A percentile compares a stretch with the other conserved stretches of the same genome.
These are phyloP conservation scores for Eupsilia transversa DNA, from an alignment of 2,888 invertebrate genomes.

Conservation along the genomic window DNA sequence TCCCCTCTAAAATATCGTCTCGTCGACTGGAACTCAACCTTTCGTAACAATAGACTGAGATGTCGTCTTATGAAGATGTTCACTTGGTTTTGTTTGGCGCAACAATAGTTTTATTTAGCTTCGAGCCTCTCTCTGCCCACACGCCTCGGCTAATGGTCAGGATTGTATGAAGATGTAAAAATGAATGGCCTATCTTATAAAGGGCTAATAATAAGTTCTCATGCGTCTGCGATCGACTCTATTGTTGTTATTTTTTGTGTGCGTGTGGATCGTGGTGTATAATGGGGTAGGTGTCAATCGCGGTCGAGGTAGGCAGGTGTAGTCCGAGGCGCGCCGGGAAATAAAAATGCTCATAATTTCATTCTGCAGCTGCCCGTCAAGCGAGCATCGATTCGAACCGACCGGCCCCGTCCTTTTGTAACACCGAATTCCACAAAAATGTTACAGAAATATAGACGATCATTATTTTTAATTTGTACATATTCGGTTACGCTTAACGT, in stretches of 20 bases:
- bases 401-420: slow-evolving; percentile 83
- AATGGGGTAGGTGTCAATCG: slow-evolving; percentile 90
- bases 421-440: slow-evolving; percentile 83
- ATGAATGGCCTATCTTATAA: slow-evolving; percentile 86
- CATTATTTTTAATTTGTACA: slow-evolving; percentile 83
- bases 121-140: slow-evolving; percentile 89
- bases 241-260: slow-evolving; percentile 87
- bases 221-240: slow-evolving; percentile 86
- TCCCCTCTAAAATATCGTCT: slow-evolving; percentile 85
- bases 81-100: slow-evolving; percentile 88
- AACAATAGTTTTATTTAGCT: slow-evolving; percentile 90
- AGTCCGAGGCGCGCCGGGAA: slow-evolving; percentile 74
- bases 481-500: slow-evolving; percentile 74
- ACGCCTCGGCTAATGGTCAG: slow-evolving; percentile 89
- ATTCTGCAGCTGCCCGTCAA: slow-evolving; percentile 89
- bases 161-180: slow-evolving; percentile 90
- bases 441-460: slow-evolving; percentile 74
- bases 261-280: slow-evolving; percentile 78
- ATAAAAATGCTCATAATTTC: slow-evolving; percentile 90
- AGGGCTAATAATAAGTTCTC: slow-evolving; percentile 90
- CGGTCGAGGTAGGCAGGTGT: slow-evolving; percentile 84
- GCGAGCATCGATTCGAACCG: slow-evolving; percentile 83
- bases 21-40: slow-evolving; percentile 77
- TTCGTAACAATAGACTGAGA: slow-evolving; percentile 84
- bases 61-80: slow-evolving; percentile 88